These are phyloP conservation scores for Microcaecilia unicolor DNA, from an alignment of 2,797 vertebrate genomes.

Conservation along the genomic window DNA sequence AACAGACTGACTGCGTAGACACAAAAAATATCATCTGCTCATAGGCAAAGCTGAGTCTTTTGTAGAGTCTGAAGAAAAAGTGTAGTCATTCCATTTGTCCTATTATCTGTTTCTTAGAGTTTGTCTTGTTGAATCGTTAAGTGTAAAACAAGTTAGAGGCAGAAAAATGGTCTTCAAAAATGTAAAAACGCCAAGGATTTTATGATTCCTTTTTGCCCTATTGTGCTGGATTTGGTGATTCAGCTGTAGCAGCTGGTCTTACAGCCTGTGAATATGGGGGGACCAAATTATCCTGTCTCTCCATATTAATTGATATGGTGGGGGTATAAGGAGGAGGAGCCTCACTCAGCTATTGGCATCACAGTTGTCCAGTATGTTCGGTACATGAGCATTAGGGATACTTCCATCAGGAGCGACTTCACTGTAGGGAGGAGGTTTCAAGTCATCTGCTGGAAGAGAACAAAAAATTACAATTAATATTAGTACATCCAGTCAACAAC, in stretches of 20 bases:
- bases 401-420: conserved; percentile 48
- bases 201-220: no score
- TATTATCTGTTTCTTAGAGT: neutral
- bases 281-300: conserved; percentile 14
- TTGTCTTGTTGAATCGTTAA: neutral
- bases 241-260: conserved; percentile 17
- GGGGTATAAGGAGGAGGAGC: conserved; percentile 70
- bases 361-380: conserved; percentile 43
- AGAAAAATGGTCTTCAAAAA: neutral
- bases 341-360: conserved; percentile 48
- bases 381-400: conserved; percentile 21
- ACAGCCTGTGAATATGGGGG: conserved; percentile 29
- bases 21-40: neutral
- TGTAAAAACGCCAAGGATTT: neutral
- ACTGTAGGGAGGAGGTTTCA: conserved; percentile 76
- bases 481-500: neutral
- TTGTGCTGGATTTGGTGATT: neutral
- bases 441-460: conserved; percentile 41
- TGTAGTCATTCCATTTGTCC: neutral
- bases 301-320: conserved; percentile 15
- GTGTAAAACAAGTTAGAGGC: neutral
- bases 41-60: neutral
- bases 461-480: neutral
- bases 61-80: neutral
- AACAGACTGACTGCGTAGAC: conserved; percentile 3